Percentiles rank a stretch among this genome's conserved stretches.
These are phyloP conservation scores for Thymelicus sylvestris DNA, from an alignment of 2,888 invertebrate genomes.

Conservation along the genomic window DNA sequence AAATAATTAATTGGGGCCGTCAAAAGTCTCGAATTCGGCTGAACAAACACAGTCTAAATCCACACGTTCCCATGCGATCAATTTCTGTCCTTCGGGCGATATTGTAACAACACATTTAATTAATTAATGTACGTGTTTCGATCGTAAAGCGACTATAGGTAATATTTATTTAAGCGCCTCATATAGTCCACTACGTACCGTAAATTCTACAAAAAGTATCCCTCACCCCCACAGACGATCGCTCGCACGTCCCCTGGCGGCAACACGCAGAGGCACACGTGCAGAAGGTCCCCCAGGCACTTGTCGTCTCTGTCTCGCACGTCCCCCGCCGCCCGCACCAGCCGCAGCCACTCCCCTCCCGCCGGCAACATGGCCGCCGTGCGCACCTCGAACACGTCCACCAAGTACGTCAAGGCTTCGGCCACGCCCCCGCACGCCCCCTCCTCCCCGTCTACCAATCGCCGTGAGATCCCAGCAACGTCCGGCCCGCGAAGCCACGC, in stretches of 20 bases:
- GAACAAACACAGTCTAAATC: no score
- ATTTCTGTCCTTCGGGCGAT: no score
- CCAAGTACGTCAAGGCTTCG: neutral
- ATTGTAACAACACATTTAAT: no score
- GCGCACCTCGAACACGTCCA: neutral
- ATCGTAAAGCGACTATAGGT: no score
- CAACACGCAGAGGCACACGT: neutral
- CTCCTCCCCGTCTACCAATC: neutral
- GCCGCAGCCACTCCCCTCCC: neutral
- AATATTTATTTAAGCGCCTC: no score
- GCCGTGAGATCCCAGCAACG: no score
- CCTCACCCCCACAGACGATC: neutral
- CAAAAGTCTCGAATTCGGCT: no score
- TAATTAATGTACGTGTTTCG: no score
- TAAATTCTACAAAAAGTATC: no score
- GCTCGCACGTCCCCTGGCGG: neutral
- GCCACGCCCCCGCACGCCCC: neutral
- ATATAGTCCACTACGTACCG: no score
- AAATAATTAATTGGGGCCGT: no score
- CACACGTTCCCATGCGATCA: no score
- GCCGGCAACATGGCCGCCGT: neutral
- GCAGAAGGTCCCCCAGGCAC: neutral
- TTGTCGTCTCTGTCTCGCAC: neutral
- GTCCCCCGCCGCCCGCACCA: neutral
- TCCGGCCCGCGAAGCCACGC: slow-evolving; percentile 44